A percentile compares a stretch with the other conserved stretches of the same genome.
Conservation (phyloP, 2,797 vertebrate genomes). For the Chrysocyon brachyurus region DNA sequence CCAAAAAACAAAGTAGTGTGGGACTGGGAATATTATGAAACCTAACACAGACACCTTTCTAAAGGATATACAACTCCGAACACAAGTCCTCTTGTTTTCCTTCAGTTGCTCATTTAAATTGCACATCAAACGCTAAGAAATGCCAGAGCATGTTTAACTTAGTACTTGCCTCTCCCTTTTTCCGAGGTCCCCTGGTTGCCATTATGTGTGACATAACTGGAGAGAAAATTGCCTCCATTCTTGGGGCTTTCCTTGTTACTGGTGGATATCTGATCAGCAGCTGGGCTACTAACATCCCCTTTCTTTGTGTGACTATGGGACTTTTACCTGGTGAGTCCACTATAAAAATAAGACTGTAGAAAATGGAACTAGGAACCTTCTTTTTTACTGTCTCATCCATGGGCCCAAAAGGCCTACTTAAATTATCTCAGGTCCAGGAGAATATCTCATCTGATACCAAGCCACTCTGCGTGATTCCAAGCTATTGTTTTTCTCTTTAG, state of each 20-base stretch:
- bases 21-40: background rate
- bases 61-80: background rate
- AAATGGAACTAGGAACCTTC: background rate
- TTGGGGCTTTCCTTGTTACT: constrained; percentile 91
- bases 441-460: background rate
- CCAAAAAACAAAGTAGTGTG: background rate
- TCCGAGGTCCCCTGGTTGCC: constrained; percentile 92
- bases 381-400: background rate
- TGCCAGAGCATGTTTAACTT: background rate
- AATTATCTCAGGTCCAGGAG: background rate
- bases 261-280: constrained; percentile 95
- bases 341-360: background rate
- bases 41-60: background rate
- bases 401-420: background rate
- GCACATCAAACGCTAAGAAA: background rate
- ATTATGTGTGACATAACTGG: constrained; percentile 91
- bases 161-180: background rate
- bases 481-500: constrained; percentile 83
- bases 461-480: constrained; percentile 1
- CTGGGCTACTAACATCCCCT: constrained; percentile 92
- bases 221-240: constrained; percentile 90
- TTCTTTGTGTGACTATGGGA: constrained; percentile 96
- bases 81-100: background rate
- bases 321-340: constrained; percentile 93
- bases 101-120: background rate